Percentiles rank a stretch among this genome's conserved stretches.
Evolutionary conservation across 2,113 vertebrate species (phyloP).

Genomic region (Leucoraja erinaceus): DNA sequence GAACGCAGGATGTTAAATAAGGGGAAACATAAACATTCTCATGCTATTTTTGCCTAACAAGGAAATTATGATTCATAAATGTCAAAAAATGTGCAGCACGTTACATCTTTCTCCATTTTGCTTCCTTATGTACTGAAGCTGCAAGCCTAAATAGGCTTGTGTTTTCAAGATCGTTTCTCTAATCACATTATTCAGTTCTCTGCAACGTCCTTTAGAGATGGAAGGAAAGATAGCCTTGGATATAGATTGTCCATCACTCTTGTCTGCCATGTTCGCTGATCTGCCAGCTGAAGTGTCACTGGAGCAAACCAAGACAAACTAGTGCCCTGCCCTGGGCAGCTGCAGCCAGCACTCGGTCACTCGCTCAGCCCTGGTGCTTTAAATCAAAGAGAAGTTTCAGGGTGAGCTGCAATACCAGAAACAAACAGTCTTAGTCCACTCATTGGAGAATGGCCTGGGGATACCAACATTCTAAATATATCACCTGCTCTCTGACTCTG

Average conservation of each 20-base stretch:
- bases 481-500: background rate
- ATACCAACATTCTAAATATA: background rate
- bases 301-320: background rate
- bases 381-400: conserved; percentile 11
- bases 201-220: background rate
- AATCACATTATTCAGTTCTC: background rate
- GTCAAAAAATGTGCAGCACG: background rate
- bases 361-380: background rate
- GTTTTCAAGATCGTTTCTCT: background rate
- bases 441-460: background rate
- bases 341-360: background rate
- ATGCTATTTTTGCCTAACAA: background rate
- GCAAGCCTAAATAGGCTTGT: background rate
- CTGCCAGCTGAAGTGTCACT: background rate
- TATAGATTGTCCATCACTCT: background rate
- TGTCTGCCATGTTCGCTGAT: background rate
- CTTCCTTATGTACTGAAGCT: background rate
- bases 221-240: background rate
- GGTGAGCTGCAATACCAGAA: background rate
- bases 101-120: background rate
- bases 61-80: background rate
- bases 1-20: background rate
- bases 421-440: background rate
- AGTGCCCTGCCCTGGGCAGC: background rate
- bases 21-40: background rate